phyloP scores from a whole-genome alignment of 2,888 invertebrate genomes.

The Drosophila diplacantha region DNA sequence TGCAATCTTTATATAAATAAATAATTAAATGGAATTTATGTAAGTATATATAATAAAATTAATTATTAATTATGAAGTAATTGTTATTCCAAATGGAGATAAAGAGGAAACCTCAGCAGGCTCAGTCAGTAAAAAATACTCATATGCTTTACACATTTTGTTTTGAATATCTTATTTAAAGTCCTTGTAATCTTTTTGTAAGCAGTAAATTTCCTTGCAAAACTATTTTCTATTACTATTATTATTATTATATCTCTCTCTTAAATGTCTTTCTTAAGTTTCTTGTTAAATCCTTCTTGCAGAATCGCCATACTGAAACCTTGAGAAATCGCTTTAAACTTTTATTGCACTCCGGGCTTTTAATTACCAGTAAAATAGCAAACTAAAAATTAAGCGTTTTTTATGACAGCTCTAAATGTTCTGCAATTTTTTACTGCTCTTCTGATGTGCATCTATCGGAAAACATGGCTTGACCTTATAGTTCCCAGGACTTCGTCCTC shows the following conservation, averaged over 20 bases:
- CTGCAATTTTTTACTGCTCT: neutral
- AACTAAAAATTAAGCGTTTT: neutral
- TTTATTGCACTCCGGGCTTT: neutral
- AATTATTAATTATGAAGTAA: no score
- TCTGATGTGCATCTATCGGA: neutral
- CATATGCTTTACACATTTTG: neutral
- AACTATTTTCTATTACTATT: no score
- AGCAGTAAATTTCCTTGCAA: neutral
- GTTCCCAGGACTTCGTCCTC: conserved; percentile 4
- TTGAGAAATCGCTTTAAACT: neutral
- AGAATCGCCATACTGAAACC: neutral
- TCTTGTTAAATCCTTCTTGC: neutral
- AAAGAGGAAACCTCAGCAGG: no score
- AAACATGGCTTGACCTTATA: conserved; percentile 23
- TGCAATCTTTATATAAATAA: neutral
- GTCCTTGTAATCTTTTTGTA: no score
- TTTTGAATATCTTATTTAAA: neutral
- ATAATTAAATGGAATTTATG: no score
- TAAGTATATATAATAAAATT: no score
- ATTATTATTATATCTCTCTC: no score
- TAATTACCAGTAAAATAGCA: neutral
- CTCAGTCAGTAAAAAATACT: neutral
- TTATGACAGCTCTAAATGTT: neutral
- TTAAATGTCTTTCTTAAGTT: neutral
- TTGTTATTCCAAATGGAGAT: neutral